These are phyloP conservation scores for Azorinus chamasolen DNA, from an alignment of 2,888 invertebrate genomes.

Conservation along the genomic window DNA sequence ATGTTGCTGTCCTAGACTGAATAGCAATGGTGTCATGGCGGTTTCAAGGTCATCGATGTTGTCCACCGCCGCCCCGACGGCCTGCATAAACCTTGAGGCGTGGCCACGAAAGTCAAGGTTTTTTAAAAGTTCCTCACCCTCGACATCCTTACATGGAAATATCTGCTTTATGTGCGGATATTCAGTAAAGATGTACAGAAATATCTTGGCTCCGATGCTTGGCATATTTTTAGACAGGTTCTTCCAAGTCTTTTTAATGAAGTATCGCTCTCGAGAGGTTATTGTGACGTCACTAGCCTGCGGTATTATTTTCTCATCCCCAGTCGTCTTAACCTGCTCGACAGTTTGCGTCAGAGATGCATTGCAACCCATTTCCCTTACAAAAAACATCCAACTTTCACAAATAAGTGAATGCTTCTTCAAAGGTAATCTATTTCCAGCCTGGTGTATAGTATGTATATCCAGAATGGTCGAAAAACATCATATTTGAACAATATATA, in stretches of 20 bases:
- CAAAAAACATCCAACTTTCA: no score
- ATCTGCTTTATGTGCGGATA: constrained; percentile 75
- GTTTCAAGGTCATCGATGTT: constrained; percentile 74
- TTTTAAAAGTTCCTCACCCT: constrained; percentile 67
- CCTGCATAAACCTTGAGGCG: constrained; percentile 82
- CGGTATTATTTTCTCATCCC: no score
- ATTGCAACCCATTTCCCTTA: no score
- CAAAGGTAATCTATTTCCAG: no score
- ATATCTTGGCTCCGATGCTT: constrained; percentile 72
- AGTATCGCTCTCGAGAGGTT: no score
- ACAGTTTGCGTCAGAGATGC: no score
- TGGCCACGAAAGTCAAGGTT: constrained; percentile 74
- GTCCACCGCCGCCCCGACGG: constrained; percentile 79
- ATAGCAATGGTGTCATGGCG: constrained; percentile 69
- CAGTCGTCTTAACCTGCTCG: no score
- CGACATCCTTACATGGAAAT: constrained; percentile 74
- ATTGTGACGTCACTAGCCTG: no score
- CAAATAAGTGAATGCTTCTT: no score
- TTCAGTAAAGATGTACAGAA: constrained; percentile 74
- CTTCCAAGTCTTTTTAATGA: constrained; percentile 67
- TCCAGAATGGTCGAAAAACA: no score
- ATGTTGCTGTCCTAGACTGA: constrained; percentile 76
- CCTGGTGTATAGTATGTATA: no score
- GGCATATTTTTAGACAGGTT: constrained; percentile 68
- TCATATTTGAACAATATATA: no score